Percentiles rank a stretch among this genome's conserved stretches.
Conservation (phyloP, 2,113 vertebrate genomes). For the Lota lota region DNA sequence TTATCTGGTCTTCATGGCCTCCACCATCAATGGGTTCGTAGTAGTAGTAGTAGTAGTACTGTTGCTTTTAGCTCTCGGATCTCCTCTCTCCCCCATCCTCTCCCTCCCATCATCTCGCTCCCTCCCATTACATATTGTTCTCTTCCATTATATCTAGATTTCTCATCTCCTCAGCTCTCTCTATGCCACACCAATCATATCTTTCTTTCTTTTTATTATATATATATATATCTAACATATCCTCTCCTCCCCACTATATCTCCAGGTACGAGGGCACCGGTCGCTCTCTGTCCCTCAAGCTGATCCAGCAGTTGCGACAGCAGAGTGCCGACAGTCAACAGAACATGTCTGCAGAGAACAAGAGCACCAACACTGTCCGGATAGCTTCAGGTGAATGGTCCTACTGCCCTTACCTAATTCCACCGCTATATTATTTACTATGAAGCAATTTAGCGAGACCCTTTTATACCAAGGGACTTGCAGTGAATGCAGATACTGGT, state of each 20-base stretch:
- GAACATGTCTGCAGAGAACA: constrained; percentile 88
- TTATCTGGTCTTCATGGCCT: constrained; percentile 97
- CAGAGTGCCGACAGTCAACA: constrained; percentile 89
- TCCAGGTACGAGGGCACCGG: constrained; percentile 94
- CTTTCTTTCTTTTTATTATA: no score
- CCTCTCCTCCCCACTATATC: not conserved
- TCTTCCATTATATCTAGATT: no score
- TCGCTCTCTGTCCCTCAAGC: constrained; percentile 93
- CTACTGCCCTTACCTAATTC: not conserved
- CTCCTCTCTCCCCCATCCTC: not conserved
- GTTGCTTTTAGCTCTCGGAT: not conserved
- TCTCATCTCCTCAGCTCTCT: no score
- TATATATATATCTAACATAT: no score
- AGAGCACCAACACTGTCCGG: constrained; percentile 76
- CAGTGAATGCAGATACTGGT: no score
- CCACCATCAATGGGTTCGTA: constrained; percentile 92
- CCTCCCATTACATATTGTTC: no score
- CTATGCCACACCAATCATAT: no score
- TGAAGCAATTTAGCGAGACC: no score
- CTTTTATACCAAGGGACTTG: no score
- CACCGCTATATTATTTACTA: not conserved
- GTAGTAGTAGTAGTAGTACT: not conserved
- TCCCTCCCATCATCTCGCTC: no score
- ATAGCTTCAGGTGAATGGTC: constrained; percentile 80
- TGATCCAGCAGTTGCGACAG: constrained; percentile 94